A percentile compares a stretch with the other conserved stretches of the same genome.
phyloP scores from a whole-genome alignment of 2,113 vertebrate species.

The Bubo blakistoni region DNA sequence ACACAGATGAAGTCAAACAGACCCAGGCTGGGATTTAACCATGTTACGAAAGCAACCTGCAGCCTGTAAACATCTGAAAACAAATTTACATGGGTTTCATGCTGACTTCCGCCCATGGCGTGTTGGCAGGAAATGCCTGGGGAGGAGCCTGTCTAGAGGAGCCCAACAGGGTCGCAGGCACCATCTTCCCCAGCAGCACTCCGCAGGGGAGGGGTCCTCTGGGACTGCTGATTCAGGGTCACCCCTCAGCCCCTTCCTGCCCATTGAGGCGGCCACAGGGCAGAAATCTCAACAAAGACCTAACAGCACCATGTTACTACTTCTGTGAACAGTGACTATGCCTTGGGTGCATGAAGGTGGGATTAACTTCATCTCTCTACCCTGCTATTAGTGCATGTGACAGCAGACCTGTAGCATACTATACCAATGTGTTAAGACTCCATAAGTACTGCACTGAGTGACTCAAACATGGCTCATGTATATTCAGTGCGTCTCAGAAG shows the following conservation, averaged over 20 bases:
- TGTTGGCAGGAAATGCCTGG: rapidly evolving
- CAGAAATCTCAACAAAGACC: not conserved
- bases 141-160: not conserved
- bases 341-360: not conserved
- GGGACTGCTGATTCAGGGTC: not conserved
- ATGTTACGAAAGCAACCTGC: not conserved
- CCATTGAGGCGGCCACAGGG: not conserved
- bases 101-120: not conserved
- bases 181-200: not conserved
- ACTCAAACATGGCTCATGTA: not conserved
- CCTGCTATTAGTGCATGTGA: not conserved
- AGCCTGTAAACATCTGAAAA: not conserved
- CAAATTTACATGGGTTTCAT: rapidly evolving
- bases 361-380: not conserved
- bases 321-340: not conserved
- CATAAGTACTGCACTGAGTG: not conserved
- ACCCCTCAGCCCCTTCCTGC: not conserved
- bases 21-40: not conserved
- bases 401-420: not conserved
- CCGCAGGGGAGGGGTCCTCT: not conserved
- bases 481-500: not conserved
- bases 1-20: not conserved
- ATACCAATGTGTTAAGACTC: not conserved
- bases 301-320: not conserved
- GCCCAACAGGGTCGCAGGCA: not conserved